phyloP scores from a whole-genome alignment of 2,888 invertebrate genomes.

The Plagodis pulveraria region DNA sequence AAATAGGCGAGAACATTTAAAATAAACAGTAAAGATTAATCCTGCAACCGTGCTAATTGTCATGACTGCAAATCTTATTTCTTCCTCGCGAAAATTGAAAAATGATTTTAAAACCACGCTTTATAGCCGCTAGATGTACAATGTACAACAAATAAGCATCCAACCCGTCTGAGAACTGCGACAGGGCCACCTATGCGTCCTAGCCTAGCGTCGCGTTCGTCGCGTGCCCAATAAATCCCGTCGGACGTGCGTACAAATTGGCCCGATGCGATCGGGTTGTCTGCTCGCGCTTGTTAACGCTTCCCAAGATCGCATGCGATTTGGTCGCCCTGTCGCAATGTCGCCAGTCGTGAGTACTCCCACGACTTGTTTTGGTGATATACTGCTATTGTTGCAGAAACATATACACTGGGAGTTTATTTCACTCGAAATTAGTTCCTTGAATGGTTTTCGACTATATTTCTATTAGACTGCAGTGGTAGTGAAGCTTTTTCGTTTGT shows the following conservation, averaged over 20 bases:
- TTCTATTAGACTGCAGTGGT: no score
- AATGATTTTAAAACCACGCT: no score
- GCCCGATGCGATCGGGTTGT: slow-evolving; percentile 67
- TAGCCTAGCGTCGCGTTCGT: slow-evolving; percentile 61
- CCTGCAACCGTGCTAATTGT: no score
- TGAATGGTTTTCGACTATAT: no score
- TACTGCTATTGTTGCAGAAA: slow-evolving; percentile 14
- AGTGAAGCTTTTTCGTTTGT: no score
- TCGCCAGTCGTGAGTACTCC: slow-evolving; percentile 31
- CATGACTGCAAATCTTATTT: no score
- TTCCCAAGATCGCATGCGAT: slow-evolving; percentile 45
- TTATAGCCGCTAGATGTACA: no score
- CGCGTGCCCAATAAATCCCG: slow-evolving; percentile 77
- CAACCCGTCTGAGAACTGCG: slow-evolving; percentile 6
- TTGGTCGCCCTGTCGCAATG: slow-evolving; percentile 31
- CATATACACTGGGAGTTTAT: slow-evolving; percentile 3
- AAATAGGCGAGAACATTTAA: no score
- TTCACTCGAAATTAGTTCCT: background rate
- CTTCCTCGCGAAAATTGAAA: no score
- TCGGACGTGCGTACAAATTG: slow-evolving; percentile 79
- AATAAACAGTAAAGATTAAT: no score
- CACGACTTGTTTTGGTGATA: slow-evolving; percentile 32
- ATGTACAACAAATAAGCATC: background rate
- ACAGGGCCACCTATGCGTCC: slow-evolving; percentile 60
- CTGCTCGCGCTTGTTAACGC: slow-evolving; percentile 71